These are phyloP conservation scores for Synchiropus splendidus DNA, from an alignment of 2,113 vertebrate species.

Conservation along the genomic window DNA sequence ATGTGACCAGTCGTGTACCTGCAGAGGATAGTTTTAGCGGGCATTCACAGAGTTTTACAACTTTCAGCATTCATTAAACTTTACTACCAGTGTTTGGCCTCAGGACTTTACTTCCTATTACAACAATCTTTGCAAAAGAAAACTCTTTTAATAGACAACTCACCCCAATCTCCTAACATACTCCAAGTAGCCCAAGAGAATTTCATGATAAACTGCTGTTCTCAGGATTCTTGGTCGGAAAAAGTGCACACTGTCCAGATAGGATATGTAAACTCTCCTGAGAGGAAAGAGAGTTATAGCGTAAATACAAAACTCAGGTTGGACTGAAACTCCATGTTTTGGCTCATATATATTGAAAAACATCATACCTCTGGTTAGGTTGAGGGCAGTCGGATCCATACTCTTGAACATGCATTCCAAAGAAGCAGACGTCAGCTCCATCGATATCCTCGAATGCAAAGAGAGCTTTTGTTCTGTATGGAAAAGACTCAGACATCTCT, in stretches of 20 bases:
- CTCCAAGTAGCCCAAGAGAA: constrained; percentile 94
- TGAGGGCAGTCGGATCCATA: constrained; percentile 95
- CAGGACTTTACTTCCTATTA: too few relatives aligned
- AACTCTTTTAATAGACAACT: neutral
- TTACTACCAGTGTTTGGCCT: too few relatives aligned
- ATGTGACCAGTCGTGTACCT: constrained; percentile 95
- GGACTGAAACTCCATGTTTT: too few relatives aligned
- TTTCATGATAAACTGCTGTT: constrained; percentile 95
- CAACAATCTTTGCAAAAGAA: neutral
- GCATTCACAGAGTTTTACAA: too few relatives aligned
- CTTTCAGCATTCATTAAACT: too few relatives aligned
- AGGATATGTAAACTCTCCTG: constrained; percentile 98
- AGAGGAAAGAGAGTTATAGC: constrained; percentile 1
- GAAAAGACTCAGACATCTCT: constrained; percentile 96
- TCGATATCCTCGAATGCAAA: constrained; percentile 98
- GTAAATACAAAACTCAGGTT: neutral
- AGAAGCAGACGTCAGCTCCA: constrained; percentile 94
- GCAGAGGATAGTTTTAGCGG: constrained; percentile 2
- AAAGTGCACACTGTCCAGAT: constrained; percentile 97
- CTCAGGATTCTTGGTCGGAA: constrained; percentile 87
- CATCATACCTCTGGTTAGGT: constrained; percentile 87
- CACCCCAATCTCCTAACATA: constrained; percentile 94
- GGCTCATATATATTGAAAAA: too few relatives aligned
- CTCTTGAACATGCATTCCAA: constrained; percentile 97
- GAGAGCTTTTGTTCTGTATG: constrained; percentile 94